Percentiles rank a stretch among this genome's conserved stretches.
Conservation (phyloP, 2,113 vertebrate genomes). For the Xiphophorus couchianus region DNA sequence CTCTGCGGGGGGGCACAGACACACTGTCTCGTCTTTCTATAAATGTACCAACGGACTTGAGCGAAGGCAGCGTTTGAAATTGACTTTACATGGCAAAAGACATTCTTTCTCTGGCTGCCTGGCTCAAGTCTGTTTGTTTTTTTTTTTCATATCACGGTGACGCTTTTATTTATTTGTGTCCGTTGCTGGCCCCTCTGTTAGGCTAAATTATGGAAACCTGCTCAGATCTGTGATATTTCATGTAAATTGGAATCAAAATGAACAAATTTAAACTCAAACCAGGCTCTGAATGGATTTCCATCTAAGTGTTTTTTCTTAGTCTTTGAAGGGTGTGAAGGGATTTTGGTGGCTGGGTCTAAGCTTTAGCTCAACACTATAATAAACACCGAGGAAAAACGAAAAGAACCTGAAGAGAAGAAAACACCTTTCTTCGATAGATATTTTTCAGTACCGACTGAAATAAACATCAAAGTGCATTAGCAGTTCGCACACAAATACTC, state of each 20-base stretch:
- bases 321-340: conserved; percentile 22
- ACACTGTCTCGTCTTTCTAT: conserved; percentile 54
- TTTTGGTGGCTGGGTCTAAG: conserved; percentile 9
- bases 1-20: conserved; percentile 27
- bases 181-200: conserved; percentile 1
- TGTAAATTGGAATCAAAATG: background rate
- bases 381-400: background rate
- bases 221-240: background rate
- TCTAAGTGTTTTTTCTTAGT: conserved; percentile 6
- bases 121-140: conserved; percentile 48
- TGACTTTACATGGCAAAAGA: background rate
- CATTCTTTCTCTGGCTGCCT: conserved; percentile 6
- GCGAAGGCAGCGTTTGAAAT: conserved; percentile 1
- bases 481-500: no score
- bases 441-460: no score
- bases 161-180: conserved; percentile 30
- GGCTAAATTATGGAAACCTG: conserved; percentile 16
- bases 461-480: no score
- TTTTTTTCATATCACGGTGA: conserved; percentile 28
- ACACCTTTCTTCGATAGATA: background rate
- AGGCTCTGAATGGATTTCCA: conserved; percentile 13
- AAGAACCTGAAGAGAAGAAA: background rate
- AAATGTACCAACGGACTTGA: conserved; percentile 49
- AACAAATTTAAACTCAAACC: background rate
- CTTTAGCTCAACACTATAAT: conserved; percentile 11